These are phyloP conservation scores for Drosophila colorata DNA, from an alignment of 2,888 invertebrate genomes.

Conservation along the genomic window DNA sequence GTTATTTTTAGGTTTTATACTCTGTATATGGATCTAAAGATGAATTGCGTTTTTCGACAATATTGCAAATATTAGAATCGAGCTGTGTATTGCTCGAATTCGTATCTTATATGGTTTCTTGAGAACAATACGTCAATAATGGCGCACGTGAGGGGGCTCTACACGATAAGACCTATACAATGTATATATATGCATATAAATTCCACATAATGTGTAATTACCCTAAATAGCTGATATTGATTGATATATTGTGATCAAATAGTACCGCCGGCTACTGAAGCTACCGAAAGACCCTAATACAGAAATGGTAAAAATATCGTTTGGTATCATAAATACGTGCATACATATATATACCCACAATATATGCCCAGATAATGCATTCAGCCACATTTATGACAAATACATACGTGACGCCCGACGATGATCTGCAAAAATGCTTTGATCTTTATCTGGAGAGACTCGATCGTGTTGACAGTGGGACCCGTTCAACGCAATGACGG, in stretches of 20 bases:
- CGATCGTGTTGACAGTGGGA: background rate
- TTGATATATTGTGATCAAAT: constrained; percentile 7
- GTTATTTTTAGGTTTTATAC: too few species aligned
- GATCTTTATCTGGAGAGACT: constrained; percentile 16
- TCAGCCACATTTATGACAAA: background rate
- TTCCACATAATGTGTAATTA: background rate
- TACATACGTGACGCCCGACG: constrained; percentile 2
- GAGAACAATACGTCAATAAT: background rate
- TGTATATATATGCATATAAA: background rate
- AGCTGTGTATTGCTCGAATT: too few species aligned
- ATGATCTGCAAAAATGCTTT: constrained; percentile 17
- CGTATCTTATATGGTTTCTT: background rate
- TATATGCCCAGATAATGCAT: background rate
- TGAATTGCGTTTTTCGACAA: too few species aligned
- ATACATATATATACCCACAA: background rate
- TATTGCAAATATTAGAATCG: too few species aligned
- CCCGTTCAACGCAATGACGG: background rate
- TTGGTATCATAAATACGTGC: constrained; percentile 7
- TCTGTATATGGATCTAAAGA: too few species aligned
- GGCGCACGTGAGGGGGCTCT: too few species aligned
- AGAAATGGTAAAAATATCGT: background rate
- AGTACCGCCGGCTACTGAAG: constrained; percentile 3
- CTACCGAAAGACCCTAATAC: constrained; percentile 8
- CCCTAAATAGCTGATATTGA: background rate
- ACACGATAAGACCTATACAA: background rate